Base-by-base conservation (phyloP, 2,888 invertebrate species). In the Hedya salicella region DNA sequence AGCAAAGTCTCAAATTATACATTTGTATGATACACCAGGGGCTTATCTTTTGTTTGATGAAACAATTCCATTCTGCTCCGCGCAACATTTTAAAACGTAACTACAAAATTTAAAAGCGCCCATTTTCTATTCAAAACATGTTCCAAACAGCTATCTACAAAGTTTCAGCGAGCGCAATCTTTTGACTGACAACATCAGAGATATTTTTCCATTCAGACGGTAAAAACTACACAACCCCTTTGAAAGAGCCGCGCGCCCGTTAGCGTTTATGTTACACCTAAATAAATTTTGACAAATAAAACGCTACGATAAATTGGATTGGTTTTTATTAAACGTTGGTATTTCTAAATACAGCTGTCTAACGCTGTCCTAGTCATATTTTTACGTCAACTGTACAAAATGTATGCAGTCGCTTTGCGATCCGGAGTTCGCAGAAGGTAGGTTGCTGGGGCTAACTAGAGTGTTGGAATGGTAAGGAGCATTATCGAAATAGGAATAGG, bases 91-190 rank as follows among this genome's bases (percentile, higher is more conserved):
- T 57, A 32, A 60, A 48, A 14, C 14, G 16, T 14, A 3, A 44
- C 52, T 36, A 49, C 39, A 25, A 25, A 49, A 19, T 53, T 53
- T 53, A 53, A 53, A 62, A 52, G 36, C 44, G 5, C 50, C 14
- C 61, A 52, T 50, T 62, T 17, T 54, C 46, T 56, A 62, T 62
- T 62, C 62, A 48, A 56, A 54, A 62, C 54, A 48, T 46, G 54
- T 30, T 62, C 25, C 50, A 36, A 53, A 39, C 48, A 11, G 54
- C 19, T 57, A 63, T 63, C 56, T 42, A 57, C 63, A 63, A 57
- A 53, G 62, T 56, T 54, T 25, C 30, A 6, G 36, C n/a, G 36
- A 11, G 14, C 36, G 6, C 56, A 44, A 56, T 56, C 57, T 46
- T 57, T 57, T 57, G 57, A 57, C 57, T 32, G 57, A 46, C 53